Base-by-base conservation (phyloP, 2,888 invertebrate genomes). In the Agrochola lychnidis region DNA sequence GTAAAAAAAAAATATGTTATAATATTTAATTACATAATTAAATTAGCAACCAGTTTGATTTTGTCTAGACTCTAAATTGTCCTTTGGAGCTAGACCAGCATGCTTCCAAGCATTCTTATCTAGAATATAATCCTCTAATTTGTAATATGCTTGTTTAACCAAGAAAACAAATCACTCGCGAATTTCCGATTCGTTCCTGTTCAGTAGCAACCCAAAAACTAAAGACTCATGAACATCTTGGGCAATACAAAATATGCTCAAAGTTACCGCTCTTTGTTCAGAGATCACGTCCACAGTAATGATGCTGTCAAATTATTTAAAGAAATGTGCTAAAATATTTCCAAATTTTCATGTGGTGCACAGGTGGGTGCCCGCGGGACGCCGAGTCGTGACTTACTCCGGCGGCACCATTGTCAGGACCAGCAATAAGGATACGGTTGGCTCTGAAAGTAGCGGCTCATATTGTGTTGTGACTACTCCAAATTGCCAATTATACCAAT, bases 341-440 rank as follows among this genome's bases (percentile, higher is more conserved):
- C 89, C 87, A 90, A 89, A 92, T 93, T 92, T 94, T 91, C 90
- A 89, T 88, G 90, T 86, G 92, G 89, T 89, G 93, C 95, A 94
- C 96, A 96, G 96, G 96, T 96, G 96, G 94, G 88, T 89, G 94
- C 94, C 95, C 91, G 88, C 92, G 90, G 95, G 94, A 93, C 87
- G 77, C 68, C 56, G 81, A 89, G 93, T 96, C 96, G 96, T 96
- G 96, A 96, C 96, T 96, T 96, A 96, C 95, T 92, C 92, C 86
- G 86, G 87, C 86, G 84, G 85, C 74, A 78, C 89, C 87, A 91
- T 94, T 94, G 93, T 93, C 89, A 90, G 90, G 87, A 89, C 87
- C 91, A 92, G 92, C 92, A 91, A 92, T 92, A 91, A 92, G 90
- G 90, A 88, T 88, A 83, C 72, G 63, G 68, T 86, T 77, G 92